Evolutionary conservation across 1,140 invertebrate species (phyloP).

Genomic region (Aradophagus sp.): DNA sequence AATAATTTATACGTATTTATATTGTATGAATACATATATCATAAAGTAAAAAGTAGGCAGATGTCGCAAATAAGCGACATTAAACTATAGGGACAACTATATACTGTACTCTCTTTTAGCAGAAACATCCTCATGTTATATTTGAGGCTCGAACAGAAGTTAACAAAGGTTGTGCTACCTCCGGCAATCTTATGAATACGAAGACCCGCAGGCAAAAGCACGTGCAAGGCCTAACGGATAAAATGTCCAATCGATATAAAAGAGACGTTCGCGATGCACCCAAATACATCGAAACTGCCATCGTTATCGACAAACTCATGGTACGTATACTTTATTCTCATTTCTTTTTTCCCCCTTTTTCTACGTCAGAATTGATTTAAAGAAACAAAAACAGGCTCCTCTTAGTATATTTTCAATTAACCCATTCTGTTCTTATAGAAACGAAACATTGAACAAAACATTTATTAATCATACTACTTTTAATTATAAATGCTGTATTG

Average conservation of each 20-base stretch:
- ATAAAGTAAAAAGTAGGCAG: no score
- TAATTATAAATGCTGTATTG: no score
- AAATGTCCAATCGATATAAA: constrained; percentile 75
- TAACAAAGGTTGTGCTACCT: constrained; percentile 91
- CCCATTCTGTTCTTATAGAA: constrained; percentile 17
- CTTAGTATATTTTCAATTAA: constrained; percentile 23
- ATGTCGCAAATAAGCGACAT: no score
- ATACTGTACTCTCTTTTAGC: no score
- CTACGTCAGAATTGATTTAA: constrained; percentile 31
- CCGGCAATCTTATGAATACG: constrained; percentile 82
- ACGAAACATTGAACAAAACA: constrained; percentile 18
- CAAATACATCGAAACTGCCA: constrained; percentile 93
- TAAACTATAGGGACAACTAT: no score
- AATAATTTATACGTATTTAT: no score
- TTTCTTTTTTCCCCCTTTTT: no score
- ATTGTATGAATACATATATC: no score
- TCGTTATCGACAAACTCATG: constrained; percentile 95
- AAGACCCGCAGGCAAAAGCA: constrained; percentile 81
- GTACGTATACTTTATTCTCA: constrained; percentile 68
- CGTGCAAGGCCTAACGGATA: constrained; percentile 76
- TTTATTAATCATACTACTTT: no score
- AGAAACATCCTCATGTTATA: constrained; percentile 97
- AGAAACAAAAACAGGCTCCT: constrained; percentile 34
- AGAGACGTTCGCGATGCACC: constrained; percentile 90
- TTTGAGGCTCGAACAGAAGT: constrained; percentile 91